A percentile compares a stretch with the other conserved stretches of the same genome.
Conservation (phyloP, 2,888 invertebrate species). For the Ormyrus nitidulus region DNA sequence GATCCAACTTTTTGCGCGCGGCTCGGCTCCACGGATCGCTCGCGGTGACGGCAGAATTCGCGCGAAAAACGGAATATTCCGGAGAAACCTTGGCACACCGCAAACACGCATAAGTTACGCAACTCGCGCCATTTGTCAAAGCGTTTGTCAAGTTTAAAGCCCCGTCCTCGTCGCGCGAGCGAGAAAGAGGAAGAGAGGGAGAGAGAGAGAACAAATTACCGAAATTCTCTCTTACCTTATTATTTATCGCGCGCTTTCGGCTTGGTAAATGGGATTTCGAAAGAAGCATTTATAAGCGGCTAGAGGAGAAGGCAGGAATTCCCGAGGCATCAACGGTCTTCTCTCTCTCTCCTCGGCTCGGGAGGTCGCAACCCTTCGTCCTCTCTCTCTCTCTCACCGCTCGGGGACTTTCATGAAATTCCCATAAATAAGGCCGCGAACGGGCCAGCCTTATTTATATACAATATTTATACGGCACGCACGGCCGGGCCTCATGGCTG, state of each 20-base stretch:
- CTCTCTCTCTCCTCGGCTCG: slow-evolving; percentile 33
- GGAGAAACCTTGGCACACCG: background rate
- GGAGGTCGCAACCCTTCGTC: slow-evolving; percentile 54
- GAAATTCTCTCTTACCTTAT: slow-evolving; percentile 52
- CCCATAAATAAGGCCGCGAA: slow-evolving; percentile 67
- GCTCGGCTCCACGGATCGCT: background rate
- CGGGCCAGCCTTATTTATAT: slow-evolving; percentile 69
- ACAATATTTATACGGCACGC: slow-evolving; percentile 72
- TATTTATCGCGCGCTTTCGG: slow-evolving; percentile 55
- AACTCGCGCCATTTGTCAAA: slow-evolving; percentile 42
- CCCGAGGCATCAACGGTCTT: slow-evolving; percentile 54
- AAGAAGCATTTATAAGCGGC: slow-evolving; percentile 55
- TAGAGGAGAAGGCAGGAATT: slow-evolving; percentile 39
- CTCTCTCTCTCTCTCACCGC: slow-evolving; percentile 36
- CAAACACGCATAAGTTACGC: slow-evolving; percentile 29
- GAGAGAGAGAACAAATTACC: slow-evolving; percentile 51
- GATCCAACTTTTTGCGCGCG: background rate
- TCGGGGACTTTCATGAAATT: slow-evolving; percentile 70
- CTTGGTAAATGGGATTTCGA: slow-evolving; percentile 57
- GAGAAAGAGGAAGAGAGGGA: background rate
- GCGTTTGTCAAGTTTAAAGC: slow-evolving; percentile 53
- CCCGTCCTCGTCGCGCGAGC: background rate
- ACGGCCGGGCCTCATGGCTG: slow-evolving; percentile 62
- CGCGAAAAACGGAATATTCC: slow-evolving; percentile 29
- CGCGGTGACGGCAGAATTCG: slow-evolving; percentile 1